Evolutionary conservation across 35 echinoderm and acorn worm genomes (phyloP).

Genomic region (Apostichopus californicus): DNA sequence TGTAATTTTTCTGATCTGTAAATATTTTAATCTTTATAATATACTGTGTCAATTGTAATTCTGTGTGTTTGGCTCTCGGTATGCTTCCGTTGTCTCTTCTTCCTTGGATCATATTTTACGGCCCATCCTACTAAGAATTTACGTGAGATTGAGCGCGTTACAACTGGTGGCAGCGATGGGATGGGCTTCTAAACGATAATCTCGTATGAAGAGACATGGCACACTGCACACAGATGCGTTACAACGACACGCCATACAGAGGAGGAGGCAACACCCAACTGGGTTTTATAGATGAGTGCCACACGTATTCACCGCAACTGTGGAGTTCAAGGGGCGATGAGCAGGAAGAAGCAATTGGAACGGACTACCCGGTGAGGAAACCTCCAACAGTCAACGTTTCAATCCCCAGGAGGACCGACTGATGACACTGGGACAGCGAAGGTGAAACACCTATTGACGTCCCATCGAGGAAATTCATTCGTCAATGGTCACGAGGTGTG

Average conservation of each 20-base stretch:
- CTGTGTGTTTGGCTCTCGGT: too few species aligned
- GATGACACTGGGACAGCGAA: neutral
- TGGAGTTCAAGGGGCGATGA: neutral
- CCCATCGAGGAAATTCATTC: neutral
- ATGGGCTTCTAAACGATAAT: neutral
- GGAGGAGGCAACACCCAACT: neutral
- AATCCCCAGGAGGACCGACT: neutral
- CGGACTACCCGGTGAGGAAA: neutral
- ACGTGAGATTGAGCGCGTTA: too few species aligned
- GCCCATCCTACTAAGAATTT: too few species aligned
- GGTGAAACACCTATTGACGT: neutral
- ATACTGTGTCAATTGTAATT: too few species aligned
- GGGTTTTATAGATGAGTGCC: neutral
- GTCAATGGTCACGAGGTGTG: neutral
- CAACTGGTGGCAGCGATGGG: neutral
- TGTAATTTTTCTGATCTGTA: too few species aligned
- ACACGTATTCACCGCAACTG: neutral
- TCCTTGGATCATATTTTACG: too few species aligned
- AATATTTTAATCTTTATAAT: too few species aligned
- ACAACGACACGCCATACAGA: neutral
- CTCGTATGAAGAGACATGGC: neutral
- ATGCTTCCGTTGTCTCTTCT: too few species aligned
- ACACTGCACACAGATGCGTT: neutral
- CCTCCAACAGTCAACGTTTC: neutral
- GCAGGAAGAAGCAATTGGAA: neutral